Percentiles rank a stretch among this genome's conserved stretches.
Evolutionary conservation across 2,888 invertebrate species (phyloP).

Genomic region (Athrips mouffetella): DNA sequence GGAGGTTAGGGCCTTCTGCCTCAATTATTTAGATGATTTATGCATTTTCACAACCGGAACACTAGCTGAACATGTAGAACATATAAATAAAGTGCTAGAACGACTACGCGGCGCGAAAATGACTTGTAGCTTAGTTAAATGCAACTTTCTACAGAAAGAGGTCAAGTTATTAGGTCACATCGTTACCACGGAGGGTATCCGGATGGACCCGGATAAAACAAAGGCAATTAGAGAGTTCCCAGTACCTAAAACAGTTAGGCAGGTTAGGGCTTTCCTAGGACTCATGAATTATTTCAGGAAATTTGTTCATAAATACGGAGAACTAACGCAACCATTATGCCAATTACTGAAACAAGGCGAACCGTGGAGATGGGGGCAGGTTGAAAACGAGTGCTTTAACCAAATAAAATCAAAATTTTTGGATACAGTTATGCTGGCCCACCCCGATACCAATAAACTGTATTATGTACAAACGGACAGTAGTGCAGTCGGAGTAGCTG

Average conservation of each 20-base stretch:
- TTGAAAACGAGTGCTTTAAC: too few species aligned
- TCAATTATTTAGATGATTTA: slow-evolving; percentile 21
- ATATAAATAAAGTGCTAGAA: slow-evolving; percentile 12
- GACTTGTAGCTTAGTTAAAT: slow-evolving; percentile 19
- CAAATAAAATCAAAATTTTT: too few species aligned
- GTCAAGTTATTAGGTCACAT: too few species aligned
- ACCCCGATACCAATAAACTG: slow-evolving; percentile 12
- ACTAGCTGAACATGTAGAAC: slow-evolving; percentile 15
- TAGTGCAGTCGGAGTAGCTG: too few species aligned
- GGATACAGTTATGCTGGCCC: slow-evolving; percentile 13
- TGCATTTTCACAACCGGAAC: slow-evolving; percentile 11
- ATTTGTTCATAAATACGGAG: slow-evolving; percentile 11
- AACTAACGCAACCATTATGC: slow-evolving; percentile 9
- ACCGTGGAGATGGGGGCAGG: too few species aligned
- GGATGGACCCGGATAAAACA: slow-evolving; percentile 19
- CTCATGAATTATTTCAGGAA: slow-evolving; percentile 13
- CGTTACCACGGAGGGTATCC: slow-evolving; percentile 11
- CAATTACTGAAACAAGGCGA: slow-evolving; percentile 25
- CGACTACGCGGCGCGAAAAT: slow-evolving; percentile 10
- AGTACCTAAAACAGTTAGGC: slow-evolving; percentile 14
- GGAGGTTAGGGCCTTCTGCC: slow-evolving; percentile 17
- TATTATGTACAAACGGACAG: slow-evolving; percentile 27
- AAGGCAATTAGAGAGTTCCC: slow-evolving; percentile 30
- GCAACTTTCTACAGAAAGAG: slow-evolving; percentile 12
- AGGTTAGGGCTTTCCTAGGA: slow-evolving; percentile 28